These are phyloP conservation scores for Lutraria lutraria DNA, from an alignment of 2,888 invertebrate species.

Conservation along the genomic window DNA sequence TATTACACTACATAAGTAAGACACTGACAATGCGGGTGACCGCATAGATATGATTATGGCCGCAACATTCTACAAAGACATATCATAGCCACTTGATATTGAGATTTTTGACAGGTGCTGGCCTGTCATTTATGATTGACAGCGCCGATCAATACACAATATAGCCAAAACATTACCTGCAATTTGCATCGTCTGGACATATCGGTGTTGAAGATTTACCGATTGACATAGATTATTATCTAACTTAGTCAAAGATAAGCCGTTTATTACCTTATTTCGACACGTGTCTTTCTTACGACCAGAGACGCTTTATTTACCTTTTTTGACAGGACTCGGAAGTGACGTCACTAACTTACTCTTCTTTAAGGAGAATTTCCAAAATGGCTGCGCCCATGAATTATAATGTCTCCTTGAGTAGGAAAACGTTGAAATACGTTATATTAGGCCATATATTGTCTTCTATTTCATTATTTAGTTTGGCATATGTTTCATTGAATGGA, in stretches of 20 bases:
- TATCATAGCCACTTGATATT: neutral
- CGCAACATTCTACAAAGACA: neutral
- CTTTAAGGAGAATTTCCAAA: slow-evolving; percentile 58
- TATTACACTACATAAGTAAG: neutral
- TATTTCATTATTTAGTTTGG: slow-evolving; percentile 43
- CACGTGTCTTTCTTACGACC: slow-evolving; percentile 58
- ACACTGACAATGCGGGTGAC: neutral
- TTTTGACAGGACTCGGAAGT: slow-evolving; percentile 69
- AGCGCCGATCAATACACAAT: neutral
- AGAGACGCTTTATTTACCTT: slow-evolving; percentile 58
- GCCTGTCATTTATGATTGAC: slow-evolving; percentile 5
- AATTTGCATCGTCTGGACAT: neutral
- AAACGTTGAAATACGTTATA: slow-evolving; percentile 62
- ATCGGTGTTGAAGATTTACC: neutral
- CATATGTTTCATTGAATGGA: slow-evolving; percentile 55
- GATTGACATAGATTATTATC: neutral
- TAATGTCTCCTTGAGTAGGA: slow-evolving; percentile 60
- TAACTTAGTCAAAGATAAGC: slow-evolving; percentile 56
- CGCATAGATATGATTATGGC: no score
- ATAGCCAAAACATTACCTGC: slow-evolving; percentile 6
- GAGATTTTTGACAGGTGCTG: neutral
- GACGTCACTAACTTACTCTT: slow-evolving; percentile 56
- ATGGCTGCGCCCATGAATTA: slow-evolving; percentile 72
- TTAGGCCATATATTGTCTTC: slow-evolving; percentile 48
- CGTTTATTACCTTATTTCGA: slow-evolving; percentile 58